Base-by-base conservation (phyloP, 2,888 invertebrate genomes). In the Syrphus vitripennis region DNA sequence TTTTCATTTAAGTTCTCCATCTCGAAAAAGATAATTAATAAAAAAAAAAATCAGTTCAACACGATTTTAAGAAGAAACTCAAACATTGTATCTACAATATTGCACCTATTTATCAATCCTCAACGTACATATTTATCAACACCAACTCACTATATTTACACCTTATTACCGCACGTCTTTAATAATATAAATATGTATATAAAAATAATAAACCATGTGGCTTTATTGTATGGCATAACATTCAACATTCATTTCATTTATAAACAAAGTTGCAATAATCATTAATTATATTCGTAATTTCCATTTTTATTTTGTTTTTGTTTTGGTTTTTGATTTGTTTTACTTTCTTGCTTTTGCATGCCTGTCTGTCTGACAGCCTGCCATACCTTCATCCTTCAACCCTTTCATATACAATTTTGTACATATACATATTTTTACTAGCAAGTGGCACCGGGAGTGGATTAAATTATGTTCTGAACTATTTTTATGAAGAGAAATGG, bases 221-320 rank as follows among this genome's bases (percentile, higher is more conserved):
- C 14, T 16, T n/a, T n/a, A 48, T 48, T 29, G 5, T 12, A 45
- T 45, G 19, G 42, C 42, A 63, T 29, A 63, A 29, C 29, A 63
- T 16, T 63, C 4, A 6, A 63, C 14, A 29, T 24, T 21, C 5
- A 26, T 24, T n/a, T 16, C 29, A 0, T 55, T 40, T 61, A 40
- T 24, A 21, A 34, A 74, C 69, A 74, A 74, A 65, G 79, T 78
- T 74, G 69, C 70, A 57, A 71, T 59, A 63, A 57, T 59, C 50
- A 83, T 76, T 75, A 79, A 83, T 83, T 83, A 78, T 40, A 26
- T 4, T 55, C 57, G 61, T 48, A 55, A 31, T 42, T 45, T 67
- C 21, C 48, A 12, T 40, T 19, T 29, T 34, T 59, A 7, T 29
- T 29, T 26, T n/a, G 16, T 24, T 53, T 0, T 14, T 14, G 1